Conservation (phyloP, 2,113 vertebrate genomes). For the Spizaetus ornatus region DNA sequence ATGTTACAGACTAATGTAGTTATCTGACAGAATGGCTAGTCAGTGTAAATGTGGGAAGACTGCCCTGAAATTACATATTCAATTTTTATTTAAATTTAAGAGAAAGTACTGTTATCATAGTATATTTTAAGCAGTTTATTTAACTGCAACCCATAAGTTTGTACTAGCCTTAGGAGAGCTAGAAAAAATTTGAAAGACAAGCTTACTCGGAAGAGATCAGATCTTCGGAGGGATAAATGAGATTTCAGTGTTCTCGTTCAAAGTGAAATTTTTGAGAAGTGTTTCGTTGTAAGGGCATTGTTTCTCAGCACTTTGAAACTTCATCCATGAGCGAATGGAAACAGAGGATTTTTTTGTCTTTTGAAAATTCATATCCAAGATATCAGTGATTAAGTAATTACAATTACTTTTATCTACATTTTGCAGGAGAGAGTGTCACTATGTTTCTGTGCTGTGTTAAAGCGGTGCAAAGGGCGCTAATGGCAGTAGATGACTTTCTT, state of each 20-base stretch:
- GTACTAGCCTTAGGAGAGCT: neutral
- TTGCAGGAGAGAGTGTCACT: neutral
- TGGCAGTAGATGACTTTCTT: neutral
- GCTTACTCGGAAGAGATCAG: neutral
- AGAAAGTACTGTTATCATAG: neutral
- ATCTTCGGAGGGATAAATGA: neutral
- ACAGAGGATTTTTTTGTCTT: neutral
- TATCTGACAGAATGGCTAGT: neutral
- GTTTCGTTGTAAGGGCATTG: neutral
- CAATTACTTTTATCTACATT: neutral
- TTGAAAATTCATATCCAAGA: neutral
- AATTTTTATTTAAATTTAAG: neutral
- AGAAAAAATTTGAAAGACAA: neutral
- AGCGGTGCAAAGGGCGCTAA: neutral
- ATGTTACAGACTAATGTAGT: neutral
- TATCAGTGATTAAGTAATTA: neutral
- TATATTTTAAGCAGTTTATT: neutral
- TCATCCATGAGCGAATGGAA: neutral
- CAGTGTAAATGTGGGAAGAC: neutral
- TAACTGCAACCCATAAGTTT: neutral
- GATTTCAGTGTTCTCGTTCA: fast-evolving
- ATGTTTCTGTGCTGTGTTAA: neutral
- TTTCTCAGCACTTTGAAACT: neutral
- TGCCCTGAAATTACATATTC: neutral
- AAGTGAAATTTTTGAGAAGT: neutral